Evolutionary conservation across 1,140 invertebrate species (phyloP).

Genomic region (Tigriopus japonicus): DNA sequence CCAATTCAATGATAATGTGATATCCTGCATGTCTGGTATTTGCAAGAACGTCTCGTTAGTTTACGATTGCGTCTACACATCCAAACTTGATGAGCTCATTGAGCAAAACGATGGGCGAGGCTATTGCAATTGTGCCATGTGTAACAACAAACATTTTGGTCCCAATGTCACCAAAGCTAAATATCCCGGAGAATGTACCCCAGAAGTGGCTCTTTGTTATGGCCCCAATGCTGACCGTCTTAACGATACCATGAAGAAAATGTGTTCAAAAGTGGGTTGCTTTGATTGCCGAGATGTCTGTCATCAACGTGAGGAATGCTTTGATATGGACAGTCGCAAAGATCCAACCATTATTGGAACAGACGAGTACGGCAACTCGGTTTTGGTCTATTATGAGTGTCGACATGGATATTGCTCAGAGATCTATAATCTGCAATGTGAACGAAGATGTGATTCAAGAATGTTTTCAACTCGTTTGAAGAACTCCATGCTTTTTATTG

Average conservation of each 20-base stretch:
- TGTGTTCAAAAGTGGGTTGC: too few relatives aligned
- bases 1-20: slow-evolving; percentile 6
- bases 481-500: slow-evolving; percentile 2
- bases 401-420: neutral
- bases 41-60: neutral
- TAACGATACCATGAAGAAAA: too few relatives aligned
- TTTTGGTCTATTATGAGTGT: slow-evolving; percentile 6
- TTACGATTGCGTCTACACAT: neutral
- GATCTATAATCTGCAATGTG: slow-evolving; percentile 11
- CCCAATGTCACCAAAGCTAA: too few relatives aligned
- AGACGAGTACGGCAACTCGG: slow-evolving; percentile 10
- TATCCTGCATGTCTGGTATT: neutral
- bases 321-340: slow-evolving; percentile 1
- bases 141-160: too few relatives aligned
- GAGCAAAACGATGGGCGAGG: too few relatives aligned
- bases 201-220: too few relatives aligned
- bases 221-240: too few relatives aligned
- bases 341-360: slow-evolving; percentile 6
- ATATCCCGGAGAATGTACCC: too few relatives aligned
- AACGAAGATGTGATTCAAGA: neutral
- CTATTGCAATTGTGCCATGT: too few relatives aligned
- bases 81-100: too few relatives aligned
- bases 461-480: neutral
- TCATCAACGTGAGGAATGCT: neutral
- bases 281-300: neutral